Percentiles rank a stretch among this genome's conserved stretches.
Conservation (phyloP, 2,797 vertebrate genomes). For the Avahi laniger region DNA sequence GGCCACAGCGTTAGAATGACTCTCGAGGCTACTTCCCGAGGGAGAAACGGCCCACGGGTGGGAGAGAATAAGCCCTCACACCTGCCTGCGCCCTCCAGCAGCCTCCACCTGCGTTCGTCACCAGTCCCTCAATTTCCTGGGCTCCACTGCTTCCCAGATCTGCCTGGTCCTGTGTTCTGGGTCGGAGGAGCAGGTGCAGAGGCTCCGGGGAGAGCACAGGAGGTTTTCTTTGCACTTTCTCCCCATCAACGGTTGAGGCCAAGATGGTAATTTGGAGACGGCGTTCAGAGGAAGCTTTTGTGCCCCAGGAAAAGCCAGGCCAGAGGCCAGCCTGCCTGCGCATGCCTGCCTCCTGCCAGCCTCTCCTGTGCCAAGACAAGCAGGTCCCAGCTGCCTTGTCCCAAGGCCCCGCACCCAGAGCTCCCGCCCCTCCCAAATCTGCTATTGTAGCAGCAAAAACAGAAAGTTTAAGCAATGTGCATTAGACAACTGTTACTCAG, state of each 20-base stretch:
- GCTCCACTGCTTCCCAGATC: fast-evolving
- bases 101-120: not conserved
- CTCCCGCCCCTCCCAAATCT: not conserved
- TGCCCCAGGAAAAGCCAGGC: not conserved
- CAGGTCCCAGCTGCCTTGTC: not conserved
- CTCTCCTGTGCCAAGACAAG: not conserved
- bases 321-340: not conserved
- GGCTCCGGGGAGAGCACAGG: not conserved
- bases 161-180: fast-evolving
- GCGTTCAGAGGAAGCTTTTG: not conserved
- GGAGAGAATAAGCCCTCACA: not conserved
- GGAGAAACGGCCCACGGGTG: not conserved
- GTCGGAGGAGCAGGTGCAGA: not conserved
- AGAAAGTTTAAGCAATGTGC: slow-evolving; percentile 40
- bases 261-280: not conserved
- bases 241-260: not conserved
- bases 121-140: not conserved
- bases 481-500: slow-evolving; percentile 57
- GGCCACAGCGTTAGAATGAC: not conserved
- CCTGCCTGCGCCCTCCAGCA: fast-evolving
- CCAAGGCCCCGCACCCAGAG: not conserved
- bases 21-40: not conserved
- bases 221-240: not conserved
- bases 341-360: not conserved
- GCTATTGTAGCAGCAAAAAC: not conserved